Percentiles rank a stretch among this genome's conserved stretches.
Conservation (phyloP, 2,113 vertebrate genomes). For the Loxodonta africana region DNA sequence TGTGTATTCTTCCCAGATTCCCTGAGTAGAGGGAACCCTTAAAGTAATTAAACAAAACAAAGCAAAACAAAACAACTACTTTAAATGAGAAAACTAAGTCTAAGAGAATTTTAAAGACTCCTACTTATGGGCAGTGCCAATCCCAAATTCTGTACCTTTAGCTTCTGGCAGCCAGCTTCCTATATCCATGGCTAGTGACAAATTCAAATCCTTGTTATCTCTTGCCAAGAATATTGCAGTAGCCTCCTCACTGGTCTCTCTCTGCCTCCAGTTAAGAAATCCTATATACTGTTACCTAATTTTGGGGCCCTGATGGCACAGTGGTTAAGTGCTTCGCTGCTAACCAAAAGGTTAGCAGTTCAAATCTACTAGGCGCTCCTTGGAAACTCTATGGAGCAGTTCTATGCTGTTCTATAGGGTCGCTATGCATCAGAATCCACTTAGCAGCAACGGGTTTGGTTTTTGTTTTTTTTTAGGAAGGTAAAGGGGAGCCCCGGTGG, state of each 20-base stretch:
- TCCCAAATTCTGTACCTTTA: neutral
- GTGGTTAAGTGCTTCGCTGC: too few relatives aligned
- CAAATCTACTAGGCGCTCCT: too few relatives aligned
- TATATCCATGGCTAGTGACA: neutral
- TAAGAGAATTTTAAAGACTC: neutral
- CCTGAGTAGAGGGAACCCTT: neutral
- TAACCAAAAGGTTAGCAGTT: too few relatives aligned
- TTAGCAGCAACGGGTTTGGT: too few relatives aligned
- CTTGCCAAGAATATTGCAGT: neutral
- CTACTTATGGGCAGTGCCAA: neutral
- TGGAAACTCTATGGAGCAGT: too few relatives aligned
- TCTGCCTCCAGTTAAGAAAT: neutral
- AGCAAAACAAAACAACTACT: neutral
- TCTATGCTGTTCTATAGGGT: too few relatives aligned
- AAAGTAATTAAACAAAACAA: neutral
- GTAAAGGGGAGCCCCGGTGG: neutral
- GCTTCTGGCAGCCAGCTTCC: neutral
- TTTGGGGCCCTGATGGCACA: too few relatives aligned
- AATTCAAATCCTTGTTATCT: neutral
- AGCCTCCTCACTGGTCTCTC: neutral
- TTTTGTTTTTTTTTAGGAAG: neutral
- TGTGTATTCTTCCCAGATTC: neutral
- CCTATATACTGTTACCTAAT: neutral
- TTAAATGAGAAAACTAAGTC: constrained; percentile 7
- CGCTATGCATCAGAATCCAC: too few relatives aligned